Evolutionary conservation across 2,888 invertebrate genomes (phyloP).

Genomic region (Caenorhabditis drosophilae): DNA sequence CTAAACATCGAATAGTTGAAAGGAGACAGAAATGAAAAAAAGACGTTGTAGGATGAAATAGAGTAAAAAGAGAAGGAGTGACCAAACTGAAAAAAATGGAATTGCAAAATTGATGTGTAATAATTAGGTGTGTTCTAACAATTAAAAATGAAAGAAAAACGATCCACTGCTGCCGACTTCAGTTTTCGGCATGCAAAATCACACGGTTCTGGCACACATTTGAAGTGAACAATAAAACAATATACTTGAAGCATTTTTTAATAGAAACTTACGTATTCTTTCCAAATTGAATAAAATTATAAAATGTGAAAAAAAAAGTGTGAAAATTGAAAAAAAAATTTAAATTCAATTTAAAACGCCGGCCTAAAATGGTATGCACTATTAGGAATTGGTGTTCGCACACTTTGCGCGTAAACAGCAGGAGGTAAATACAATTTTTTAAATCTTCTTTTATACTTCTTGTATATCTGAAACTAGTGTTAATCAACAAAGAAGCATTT

Average conservation of each 20-base stretch:
- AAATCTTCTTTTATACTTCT: neutral
- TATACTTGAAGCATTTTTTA: no score
- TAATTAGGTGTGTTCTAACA: neutral
- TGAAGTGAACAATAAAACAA: no score
- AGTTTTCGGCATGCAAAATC: no score
- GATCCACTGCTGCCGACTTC: no score
- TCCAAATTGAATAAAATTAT: neutral
- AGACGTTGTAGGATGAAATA: no score
- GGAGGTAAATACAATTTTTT: slow-evolving; percentile 8
- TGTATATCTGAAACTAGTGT: neutral
- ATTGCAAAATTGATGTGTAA: neutral
- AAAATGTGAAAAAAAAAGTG: neutral
- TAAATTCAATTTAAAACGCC: slow-evolving; percentile 16
- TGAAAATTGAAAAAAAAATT: slow-evolving; percentile 3
- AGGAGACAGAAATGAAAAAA: slow-evolving; percentile 1
- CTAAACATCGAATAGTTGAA: neutral
- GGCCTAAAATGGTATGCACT: slow-evolving; percentile 5
- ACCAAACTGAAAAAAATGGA: neutral
- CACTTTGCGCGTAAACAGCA: neutral
- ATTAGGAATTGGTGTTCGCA: slow-evolving; percentile 26
- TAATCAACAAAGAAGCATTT: neutral
- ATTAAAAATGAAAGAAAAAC: neutral
- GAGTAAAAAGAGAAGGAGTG: no score
- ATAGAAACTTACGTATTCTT: no score
- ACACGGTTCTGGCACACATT: no score